Base-by-base conservation (phyloP, 37 sponge, comb jelly and placozoan species). In the Petrosia ficiformis region DNA sequence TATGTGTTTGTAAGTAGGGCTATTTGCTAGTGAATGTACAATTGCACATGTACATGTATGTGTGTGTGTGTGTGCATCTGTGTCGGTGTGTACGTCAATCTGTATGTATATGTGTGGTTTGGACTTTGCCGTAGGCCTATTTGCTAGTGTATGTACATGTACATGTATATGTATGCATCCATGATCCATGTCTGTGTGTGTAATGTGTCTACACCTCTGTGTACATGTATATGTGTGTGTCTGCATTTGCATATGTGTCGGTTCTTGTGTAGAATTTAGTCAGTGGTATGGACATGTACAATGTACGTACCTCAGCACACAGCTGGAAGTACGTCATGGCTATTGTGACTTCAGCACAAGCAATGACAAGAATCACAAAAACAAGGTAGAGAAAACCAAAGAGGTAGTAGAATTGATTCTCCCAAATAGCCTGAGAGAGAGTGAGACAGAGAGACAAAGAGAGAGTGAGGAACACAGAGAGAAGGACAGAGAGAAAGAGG, bases 301-400 rank as follows among this genome's bases (percentile, higher is more conserved):
- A n/a, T n/a, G n/a, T 26, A 42, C 74, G 14, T 19, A 84, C 84
- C 84, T 98, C 99, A 21, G 87, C 84, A 77, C 99, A 98, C 24
- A 98, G 92, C 80, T 93, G 94, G 84, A 98, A 93, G 86, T 98
- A 98, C 33, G 83, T 87, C 77, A 93, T 83, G 43, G 93, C 96
- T 35, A 98, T 95, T 67, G 99, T 80, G 30, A 98, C 97, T 84
- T 98, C 96, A 28, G 94, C 92, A 69, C 96, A 95, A 57, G 91
- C 90, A 21, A 98, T 93, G 77, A 95, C 70, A 57, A 98, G 84
- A 41, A 98, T 98, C 70, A 98, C 69, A 73, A 96, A 98, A 56
- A 98, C 99, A 1, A 98, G 84, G 61, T 95, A 98, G 22, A 98
- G 89, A 73, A 98, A 94, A 2, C 96, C 97, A 77, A 95, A 98